Percentiles rank a stretch among this genome's conserved stretches.
Conservation (phyloP, 2,888 invertebrate genomes). For the Scaptomyza tumidula region DNA sequence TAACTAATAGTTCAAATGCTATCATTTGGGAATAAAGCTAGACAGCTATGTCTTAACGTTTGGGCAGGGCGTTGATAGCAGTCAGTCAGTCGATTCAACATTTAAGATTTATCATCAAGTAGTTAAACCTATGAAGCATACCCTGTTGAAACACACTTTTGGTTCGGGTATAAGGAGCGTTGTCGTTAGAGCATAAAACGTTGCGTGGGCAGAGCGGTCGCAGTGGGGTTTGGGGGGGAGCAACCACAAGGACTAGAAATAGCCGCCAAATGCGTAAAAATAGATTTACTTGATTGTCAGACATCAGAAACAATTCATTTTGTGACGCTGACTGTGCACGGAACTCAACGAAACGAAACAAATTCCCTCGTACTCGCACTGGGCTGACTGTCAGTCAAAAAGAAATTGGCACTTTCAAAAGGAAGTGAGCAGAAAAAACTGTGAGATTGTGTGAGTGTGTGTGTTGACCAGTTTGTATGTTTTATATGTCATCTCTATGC, state of each 20-base stretch:
- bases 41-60: too few species aligned
- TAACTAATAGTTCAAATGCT: too few species aligned
- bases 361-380: background rate
- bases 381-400: conserved; percentile 32
- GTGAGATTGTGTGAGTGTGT: too few species aligned
- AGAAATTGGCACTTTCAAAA: conserved; percentile 56
- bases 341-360: background rate
- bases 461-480: conserved; percentile 37
- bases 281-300: conserved; percentile 54
- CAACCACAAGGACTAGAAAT: conserved; percentile 11
- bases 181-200: conserved; percentile 19
- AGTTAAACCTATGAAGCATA: too few species aligned
- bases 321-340: conserved; percentile 13
- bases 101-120: too few species aligned
- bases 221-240: background rate
- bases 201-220: background rate
- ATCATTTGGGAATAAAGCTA: too few species aligned
- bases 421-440: conserved; percentile 6
- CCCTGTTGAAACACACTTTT: background rate
- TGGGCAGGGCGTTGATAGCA: background rate
- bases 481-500: conserved; percentile 43
- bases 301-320: conserved; percentile 54
- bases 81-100: background rate
- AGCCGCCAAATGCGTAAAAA: conserved; percentile 41
- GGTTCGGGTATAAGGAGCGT: conserved; percentile 24